Conservation (phyloP, 2,113 vertebrate species). For the Montifringilla adamsi region DNA sequence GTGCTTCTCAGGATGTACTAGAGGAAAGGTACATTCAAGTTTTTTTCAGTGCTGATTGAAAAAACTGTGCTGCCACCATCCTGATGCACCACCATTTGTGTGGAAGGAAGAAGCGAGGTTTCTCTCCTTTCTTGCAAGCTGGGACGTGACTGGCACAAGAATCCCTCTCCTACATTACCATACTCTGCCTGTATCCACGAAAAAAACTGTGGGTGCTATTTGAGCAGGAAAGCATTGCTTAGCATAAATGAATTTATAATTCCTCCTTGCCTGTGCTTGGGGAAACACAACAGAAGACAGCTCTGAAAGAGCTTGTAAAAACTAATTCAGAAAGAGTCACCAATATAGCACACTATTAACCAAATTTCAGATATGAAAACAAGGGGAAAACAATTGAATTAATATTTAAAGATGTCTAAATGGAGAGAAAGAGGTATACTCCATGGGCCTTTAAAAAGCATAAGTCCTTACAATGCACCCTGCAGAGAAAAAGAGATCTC, state of each 20-base stretch:
- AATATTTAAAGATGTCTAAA: slow-evolving; percentile 17
- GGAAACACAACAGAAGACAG: slow-evolving; percentile 28
- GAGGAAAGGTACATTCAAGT: background rate
- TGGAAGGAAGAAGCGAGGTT: background rate
- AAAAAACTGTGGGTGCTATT: slow-evolving; percentile 37
- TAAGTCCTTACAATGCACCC: background rate
- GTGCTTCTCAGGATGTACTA: background rate
- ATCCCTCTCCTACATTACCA: slow-evolving; percentile 1
- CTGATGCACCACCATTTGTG: background rate
- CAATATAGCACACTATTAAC: background rate
- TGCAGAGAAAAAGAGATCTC: background rate
- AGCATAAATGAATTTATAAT: slow-evolving; percentile 64
- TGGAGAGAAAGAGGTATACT: background rate
- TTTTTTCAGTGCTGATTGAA: background rate
- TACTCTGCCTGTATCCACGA: background rate
- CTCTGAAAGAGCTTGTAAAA: slow-evolving; percentile 27
- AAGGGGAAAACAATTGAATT: background rate
- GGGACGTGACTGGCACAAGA: slow-evolving; percentile 40
- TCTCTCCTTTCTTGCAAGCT: background rate
- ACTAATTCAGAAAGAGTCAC: background rate
- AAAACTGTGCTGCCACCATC: background rate
- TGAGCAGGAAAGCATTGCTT: slow-evolving; percentile 35
- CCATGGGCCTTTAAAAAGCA: background rate
- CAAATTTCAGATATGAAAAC: background rate
- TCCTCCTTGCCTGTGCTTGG: background rate